Evolutionary conservation across 2,888 invertebrate species (phyloP), one percentile per base, ranked within the genome.

Genomic region (Drepanosiphum platanoidis): DNA sequence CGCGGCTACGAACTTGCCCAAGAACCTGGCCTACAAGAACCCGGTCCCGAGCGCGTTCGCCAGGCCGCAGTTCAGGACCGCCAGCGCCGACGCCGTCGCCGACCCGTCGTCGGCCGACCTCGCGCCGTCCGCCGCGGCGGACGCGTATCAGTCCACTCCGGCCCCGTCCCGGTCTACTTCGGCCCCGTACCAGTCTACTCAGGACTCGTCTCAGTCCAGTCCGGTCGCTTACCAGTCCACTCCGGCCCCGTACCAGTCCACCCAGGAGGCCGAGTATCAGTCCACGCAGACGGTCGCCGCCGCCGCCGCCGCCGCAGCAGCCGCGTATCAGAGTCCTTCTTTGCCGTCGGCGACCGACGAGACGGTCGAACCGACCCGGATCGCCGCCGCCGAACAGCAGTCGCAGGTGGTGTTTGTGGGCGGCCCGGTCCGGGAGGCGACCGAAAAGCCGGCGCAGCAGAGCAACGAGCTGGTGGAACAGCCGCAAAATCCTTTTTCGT

Each of bases 1-100:
- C 34, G 88, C 89, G 9, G 88, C 86, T 1, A 11, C 79, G 13
- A 46, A 27, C 15, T 18, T 81, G 18, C 70, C 80, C 15, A 83
- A 83, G 30, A 83, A 15, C 34, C 22, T 75, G 27, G 22, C 82
- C 0, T 72, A 9, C 64, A 82, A 72, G 22, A 82, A 74, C 15
- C 39, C 11, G 0, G 81, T 3, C 8, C 9, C 30, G n/a, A 13
- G 9, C 30, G 27, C 79, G 32, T 78, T 78, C 27, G 61, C 77
- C 15, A 34, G 68, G 15, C 46, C 84, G 18, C 84, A 84, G 68
- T 68, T 58, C 22, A 34, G 32, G 30, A 11, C 46, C 27, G 9
- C 3, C 11, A 13, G 22, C 9, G n/a, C 66, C 46, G 83, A 30
- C 9, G 22, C 11, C n/a, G n/a, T n/a, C 13, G 30, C 72, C 39